Evolutionary conservation across 2,113 vertebrate species (phyloP), one percentile per base, ranked within the genome.

Genomic region (Choloepus hoffmanni): DNA sequence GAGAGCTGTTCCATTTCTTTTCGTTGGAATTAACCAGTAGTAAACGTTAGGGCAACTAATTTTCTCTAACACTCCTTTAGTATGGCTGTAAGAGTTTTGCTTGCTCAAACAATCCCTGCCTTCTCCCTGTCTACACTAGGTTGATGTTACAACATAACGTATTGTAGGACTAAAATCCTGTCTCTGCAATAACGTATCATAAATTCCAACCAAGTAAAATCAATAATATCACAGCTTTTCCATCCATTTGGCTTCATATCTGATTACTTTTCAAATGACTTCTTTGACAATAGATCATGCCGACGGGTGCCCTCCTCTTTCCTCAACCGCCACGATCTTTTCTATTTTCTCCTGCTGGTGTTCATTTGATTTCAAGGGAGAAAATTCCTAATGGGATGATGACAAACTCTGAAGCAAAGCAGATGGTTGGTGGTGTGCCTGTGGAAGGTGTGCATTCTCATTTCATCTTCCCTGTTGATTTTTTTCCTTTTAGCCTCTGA

Each of bases 131-230:
- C 28, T 45, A 79, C 19, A 88, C 16, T 62, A 81, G 16, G 12
- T 62, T 70, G 77, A 60, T 68, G 68, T 14, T 65, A 70, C n/a
- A 88, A 30, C 68, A 78, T 55, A 63, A 68, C 50, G 65, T 65
- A 74, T 45, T 92, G 40, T 93, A 79, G 76, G 13, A 94, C 58
- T 15, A 45, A 82, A 78, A 26, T 53, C 60, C 36, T 70, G 30
- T 60, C 58, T 67, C 40, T n/a, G 85, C 13, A 3, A 82, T 67
- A 94, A 87, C 53, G 16, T 84, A 65, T 3, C 81, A n/a, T 87
- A 90, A 67, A 88, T 90, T 88, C 12, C 72, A 96, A 92, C 96
- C 14, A 87, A 60, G 84, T 93, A 60, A 92, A 96, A 76, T 94
- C 67, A 79, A 60, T 84, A 65, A 74, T 60, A 62, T 43, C 43